Evolutionary conservation across 2,888 invertebrate genomes (phyloP), one percentile per base, ranked within the genome.

Genomic region (Desoria tigrina): DNA sequence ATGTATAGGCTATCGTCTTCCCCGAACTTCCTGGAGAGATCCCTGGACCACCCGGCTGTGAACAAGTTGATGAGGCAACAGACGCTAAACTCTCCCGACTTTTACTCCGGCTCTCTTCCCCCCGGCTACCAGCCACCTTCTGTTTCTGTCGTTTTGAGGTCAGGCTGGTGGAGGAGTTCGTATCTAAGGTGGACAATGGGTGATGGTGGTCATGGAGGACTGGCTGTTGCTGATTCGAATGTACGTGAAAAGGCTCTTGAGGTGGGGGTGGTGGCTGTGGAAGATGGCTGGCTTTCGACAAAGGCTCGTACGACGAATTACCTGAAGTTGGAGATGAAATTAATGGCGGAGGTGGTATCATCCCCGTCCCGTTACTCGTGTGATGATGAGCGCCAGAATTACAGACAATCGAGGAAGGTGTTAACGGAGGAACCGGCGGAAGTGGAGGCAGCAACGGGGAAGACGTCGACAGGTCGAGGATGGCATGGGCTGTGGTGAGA

Each of bases 1-100:
- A 92, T 23, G 92, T 92, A 80, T 92, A 92, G 16, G 92, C 91
- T 71, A 92, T 87, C 2, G 92, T 92, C 79, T 90, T 90, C 26
- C 63, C 68, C 9, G 78, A 78, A 77, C 73, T 74, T 77, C 73
- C 74, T 39, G 68, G 58, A 14, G 50, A 9, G 14, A 42, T 39
- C 9, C 4, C 9, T 23, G 42, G 7, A n/a, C n/a, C n/a, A n/a
- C n/a, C n/a, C n/a, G n/a, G n/a, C 16, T 39, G 39, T 11, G 39
- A 39, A 18, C 16, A 16, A 9, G 53, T 37, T 11, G 23, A n/a
- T 11, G 23, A 21, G 14, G 23, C 28, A 9, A 9, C 27, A n/a
- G n/a, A n/a, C n/a, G n/a, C n/a, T n/a, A n/a, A n/a, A 11, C 24
- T 51, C 21, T 61, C 61, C n/a, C 51, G 61, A 32, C 51, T 51